A percentile compares a stretch with the other conserved stretches of the same genome.
phyloP scores from a whole-genome alignment of 2,888 invertebrate genomes.

The Theretra japonica region DNA sequence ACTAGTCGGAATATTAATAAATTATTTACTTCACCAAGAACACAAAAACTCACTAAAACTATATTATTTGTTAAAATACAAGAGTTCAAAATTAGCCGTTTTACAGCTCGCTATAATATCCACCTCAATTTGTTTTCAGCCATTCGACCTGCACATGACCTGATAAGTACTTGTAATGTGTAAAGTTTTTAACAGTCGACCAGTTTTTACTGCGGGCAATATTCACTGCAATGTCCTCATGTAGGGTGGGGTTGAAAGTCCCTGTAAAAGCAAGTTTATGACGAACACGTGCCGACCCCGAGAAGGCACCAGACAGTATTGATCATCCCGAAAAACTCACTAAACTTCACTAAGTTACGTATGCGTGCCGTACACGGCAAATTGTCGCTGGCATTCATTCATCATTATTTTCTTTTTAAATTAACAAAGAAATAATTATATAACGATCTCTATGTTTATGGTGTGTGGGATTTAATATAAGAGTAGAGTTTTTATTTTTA shows the following conservation, averaged over 20 bases:
- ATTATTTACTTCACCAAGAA: background rate
- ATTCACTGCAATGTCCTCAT: slow-evolving; percentile 54
- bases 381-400: background rate
- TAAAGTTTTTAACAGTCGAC: slow-evolving; percentile 61
- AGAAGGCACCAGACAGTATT: slow-evolving; percentile 59
- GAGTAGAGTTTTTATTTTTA: too few relatives aligned
- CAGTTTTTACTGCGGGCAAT: slow-evolving; percentile 65
- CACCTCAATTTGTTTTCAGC: slow-evolving; percentile 40
- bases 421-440: background rate
- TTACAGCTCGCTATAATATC: slow-evolving; percentile 32
- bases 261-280: slow-evolving; percentile 79
- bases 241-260: slow-evolving; percentile 61
- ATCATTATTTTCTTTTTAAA: background rate
- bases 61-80: background rate
- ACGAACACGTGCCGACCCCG: slow-evolving; percentile 73
- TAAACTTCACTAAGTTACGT: slow-evolving; percentile 34
- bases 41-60: background rate
- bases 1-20: too few relatives aligned
- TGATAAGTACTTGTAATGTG: slow-evolving; percentile 62
- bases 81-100: background rate
- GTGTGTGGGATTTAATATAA: too few relatives aligned
- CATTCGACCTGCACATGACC: slow-evolving; percentile 53
- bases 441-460: too few relatives aligned
- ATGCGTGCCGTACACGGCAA: background rate
- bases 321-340: slow-evolving; percentile 53